Base-by-base conservation (phyloP, 2,888 invertebrate genomes). In the Pantelozetes paolii region DNA sequence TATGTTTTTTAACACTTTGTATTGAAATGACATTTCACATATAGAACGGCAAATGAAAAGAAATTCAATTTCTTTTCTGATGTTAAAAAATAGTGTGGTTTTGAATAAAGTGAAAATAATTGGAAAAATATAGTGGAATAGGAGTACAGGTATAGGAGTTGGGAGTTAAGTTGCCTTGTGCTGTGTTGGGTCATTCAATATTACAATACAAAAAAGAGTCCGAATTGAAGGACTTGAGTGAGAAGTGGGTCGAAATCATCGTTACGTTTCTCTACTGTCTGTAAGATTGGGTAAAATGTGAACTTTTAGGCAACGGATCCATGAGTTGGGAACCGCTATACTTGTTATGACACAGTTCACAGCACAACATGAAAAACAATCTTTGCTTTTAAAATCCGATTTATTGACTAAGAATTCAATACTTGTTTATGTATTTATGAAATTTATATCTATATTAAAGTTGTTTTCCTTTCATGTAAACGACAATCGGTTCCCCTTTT, bases 321-420 rank as follows among this genome's bases (percentile, higher is more conserved):
- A 64, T 9, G 26, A 20, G 32, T 40, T 64, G 64, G 64, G 64
- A 64, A 64, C 64, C 64, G 23, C 64, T 64, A 40, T 13, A 64
- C 36, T 20, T 64, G 64, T 64, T 36, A 40, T 64, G 64, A 64
- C 64, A 64, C 64, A 64, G 64, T 64, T 64, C 64, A 64, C 64
- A 64, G 64, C 36, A 64, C 64, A 40, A n/a, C 36, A n/a, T 64
- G 6, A 36, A 64, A 64, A 64, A 64, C 64, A 64, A 36, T n/a
- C 30, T 64, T 64, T 36, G 20, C 32, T 62, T 62, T 64, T 64
- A 18, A 36, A 36, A 64, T 64, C 40, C 36, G n/a, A 64, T 64
- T 32, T 20, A 64, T 18, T 40, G 28, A 59, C 15, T 59, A 1
- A 59, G 1, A 26, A 18, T 15, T 59, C 59, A 59, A 59, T 28